Evolutionary conservation across 1,140 invertebrate genomes (phyloP), one percentile per base, ranked within the genome.

Genomic region (Cyclina sinensis): DNA sequence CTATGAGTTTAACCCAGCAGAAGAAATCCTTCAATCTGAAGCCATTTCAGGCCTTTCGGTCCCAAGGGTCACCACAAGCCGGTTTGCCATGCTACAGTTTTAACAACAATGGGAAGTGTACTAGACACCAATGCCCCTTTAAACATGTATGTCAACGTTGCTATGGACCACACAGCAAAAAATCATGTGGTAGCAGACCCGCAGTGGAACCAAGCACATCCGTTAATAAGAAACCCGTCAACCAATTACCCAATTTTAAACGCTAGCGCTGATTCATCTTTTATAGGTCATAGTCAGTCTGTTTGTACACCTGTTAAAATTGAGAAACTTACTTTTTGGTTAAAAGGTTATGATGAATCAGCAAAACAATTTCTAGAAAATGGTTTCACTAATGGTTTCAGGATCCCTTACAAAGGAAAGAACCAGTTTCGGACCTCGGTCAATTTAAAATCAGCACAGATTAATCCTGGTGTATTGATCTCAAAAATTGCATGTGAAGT

Each of bases 241-340:
- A 48, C 46, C 46, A 48, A 48, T n/a, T n/a, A n/a, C n/a, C n/a
- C 46, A 7, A 48, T 11, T 48, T 48, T 48, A 11, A 48, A 48
- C 46, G 46, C 46, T 48, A 48, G 46, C 18, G 46, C 46, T 48
- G 46, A 18, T 48, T 48, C 46, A 48, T 48, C 46, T 48, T 7
- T 27, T 59, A 27, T 59, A 27, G 57, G 57, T 59, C 57, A 16
- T 27, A 59, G 24, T n/a, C 24, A 59, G 57, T 48, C 46, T 70
- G n/a, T 70, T 70, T 35, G 7, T 35, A 70, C 65, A 70, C 65
- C 65, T 70, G 65, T 70, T 9, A 14, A 37, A 32, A 70, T 70
- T 35, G 35, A 37, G 3, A 30, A 30, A 37, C 32, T 70, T 9
- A 24, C 7, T 11, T 14, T 35, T 14, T 70, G 65, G 27, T 37